Base-by-base conservation (phyloP, 2,888 invertebrate species). In the Axea sp. region DNA sequence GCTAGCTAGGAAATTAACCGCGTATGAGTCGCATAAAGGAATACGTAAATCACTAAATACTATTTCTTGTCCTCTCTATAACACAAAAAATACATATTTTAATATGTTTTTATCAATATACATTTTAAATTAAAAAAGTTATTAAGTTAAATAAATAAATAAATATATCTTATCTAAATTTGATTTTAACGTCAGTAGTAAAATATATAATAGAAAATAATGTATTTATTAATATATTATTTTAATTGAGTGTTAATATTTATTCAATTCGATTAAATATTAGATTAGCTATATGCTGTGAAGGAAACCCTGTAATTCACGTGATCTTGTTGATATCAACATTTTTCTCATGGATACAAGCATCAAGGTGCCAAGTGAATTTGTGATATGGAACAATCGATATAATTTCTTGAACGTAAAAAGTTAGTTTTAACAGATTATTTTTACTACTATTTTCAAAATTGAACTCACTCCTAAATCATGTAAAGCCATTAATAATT, bases 361-460 rank as follows among this genome's bases (percentile, higher is more conserved):
- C 98, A 89, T 99, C 99, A 76, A 99, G 90, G 86, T 98, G 98
- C 98, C 99, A 99, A 0, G 98, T 98, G 83, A 99, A 99, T 87
- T 99, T 98, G 88, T 99, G 99, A 84, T 98, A 98, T 0, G 98
- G 98, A 88, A 99, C 99, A 12, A 98, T 95, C 12, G 96, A 95
- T 83, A 98, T 97, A 73, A 98, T 98, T 85, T 98, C 97, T 88
- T 97, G 90, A 8, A 90, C 84, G 83, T 83, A 8, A 57, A 51
- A 26, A 22, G 30, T 15, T 24, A 47, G 15, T 12, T 3, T 14
- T 22, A 3, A 28, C 15, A 14, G 2, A 6, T n/a, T 3, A 19
- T 19, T 3, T 19, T 19, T 19, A 3, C 2, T 19, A 3, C 4
- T 19, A 19, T 41, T 22, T 31, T 4, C 9, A 31, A 15, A 37